Conservation (phyloP, 2,113 vertebrate genomes). For the Corvus hawaiiensis region DNA sequence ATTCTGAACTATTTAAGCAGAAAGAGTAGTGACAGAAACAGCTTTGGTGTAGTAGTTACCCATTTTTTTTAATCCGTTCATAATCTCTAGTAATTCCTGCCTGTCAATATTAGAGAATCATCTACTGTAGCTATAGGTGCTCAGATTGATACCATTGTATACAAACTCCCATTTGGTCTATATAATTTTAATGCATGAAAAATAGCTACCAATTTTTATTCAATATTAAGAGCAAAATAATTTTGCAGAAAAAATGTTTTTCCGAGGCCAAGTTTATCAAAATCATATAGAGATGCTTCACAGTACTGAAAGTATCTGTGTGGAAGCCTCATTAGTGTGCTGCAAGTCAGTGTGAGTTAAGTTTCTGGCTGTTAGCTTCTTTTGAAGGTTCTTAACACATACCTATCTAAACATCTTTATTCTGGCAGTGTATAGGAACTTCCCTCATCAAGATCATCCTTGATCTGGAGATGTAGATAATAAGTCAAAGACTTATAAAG, state of each 20-base stretch:
- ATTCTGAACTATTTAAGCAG: neutral
- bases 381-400: neutral
- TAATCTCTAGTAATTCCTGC: neutral
- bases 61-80: neutral
- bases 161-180: neutral
- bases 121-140: neutral
- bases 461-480: slow-evolving; percentile 1
- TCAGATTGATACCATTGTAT: neutral
- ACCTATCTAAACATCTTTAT: neutral
- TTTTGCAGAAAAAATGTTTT: neutral
- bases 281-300: neutral
- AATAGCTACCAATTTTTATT: neutral
- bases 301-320: neutral
- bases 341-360: neutral
- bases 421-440: neutral
- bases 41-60: neutral
- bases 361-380: neutral
- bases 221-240: neutral
- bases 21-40: neutral
- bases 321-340: neutral
- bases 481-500: neutral
- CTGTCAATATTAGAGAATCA: neutral
- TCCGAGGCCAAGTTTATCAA: neutral
- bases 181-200: neutral
- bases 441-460: neutral